Evolutionary conservation across 2,888 invertebrate genomes (phyloP).

Genomic region (Anthrax anthrax): DNA sequence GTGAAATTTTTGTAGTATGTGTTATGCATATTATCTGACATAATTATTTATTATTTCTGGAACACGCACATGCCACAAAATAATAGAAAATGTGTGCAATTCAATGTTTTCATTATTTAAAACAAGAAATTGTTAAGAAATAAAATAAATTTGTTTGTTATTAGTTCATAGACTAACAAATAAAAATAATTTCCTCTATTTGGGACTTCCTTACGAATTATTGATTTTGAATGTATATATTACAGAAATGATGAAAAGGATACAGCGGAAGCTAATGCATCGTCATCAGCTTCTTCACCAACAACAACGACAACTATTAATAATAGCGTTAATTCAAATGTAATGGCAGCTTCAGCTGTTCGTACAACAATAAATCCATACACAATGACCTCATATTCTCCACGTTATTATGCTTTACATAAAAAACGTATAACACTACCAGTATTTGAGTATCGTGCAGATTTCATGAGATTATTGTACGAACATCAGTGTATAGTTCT

Average conservation of each 20-base stretch:
- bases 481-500: slow-evolving; percentile 90
- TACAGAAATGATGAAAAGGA: too few species aligned
- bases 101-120: too few species aligned
- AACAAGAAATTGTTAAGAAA: too few species aligned
- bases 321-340: slow-evolving; percentile 20
- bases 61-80: too few species aligned
- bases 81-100: too few species aligned
- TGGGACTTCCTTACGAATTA: too few species aligned
- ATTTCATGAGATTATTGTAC: slow-evolving; percentile 87
- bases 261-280: slow-evolving; percentile 13
- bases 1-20: slow-evolving; percentile 22
- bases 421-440: slow-evolving; percentile 83
- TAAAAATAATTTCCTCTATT: too few species aligned
- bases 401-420: slow-evolving; percentile 75
- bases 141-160: too few species aligned
- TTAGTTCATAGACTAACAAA: too few species aligned
- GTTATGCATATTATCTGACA: too few species aligned
- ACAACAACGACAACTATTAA: slow-evolving; percentile 26
- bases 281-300: slow-evolving; percentile 20
- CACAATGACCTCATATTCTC: slow-evolving; percentile 71
- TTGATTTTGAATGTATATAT: too few species aligned
- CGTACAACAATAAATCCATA: slow-evolving; percentile 56
- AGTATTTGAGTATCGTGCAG: slow-evolving; percentile 94
- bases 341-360: slow-evolving; percentile 23
- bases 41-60: too few species aligned